Conservation (phyloP, 23 tunicate species). For the Halocynthia roretzi region DNA sequence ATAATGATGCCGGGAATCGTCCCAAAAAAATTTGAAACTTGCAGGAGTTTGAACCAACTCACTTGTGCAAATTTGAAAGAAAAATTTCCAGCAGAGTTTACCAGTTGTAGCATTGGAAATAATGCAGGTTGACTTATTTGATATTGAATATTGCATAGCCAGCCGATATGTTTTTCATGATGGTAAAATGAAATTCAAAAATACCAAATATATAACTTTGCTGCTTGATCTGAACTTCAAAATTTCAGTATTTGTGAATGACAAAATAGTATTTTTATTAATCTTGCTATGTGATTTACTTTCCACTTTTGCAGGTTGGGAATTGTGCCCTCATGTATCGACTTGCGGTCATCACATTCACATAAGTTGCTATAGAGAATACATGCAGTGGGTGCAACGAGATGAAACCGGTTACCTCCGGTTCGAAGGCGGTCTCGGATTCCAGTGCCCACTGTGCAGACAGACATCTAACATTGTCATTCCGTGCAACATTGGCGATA, state of each 20-base stretch:
- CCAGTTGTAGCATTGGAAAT: not conserved
- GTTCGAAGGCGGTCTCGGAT: slow-evolving; percentile 25
- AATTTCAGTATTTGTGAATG: not conserved
- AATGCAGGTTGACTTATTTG: not conserved
- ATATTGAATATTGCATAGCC: not conserved
- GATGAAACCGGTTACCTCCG: slow-evolving; percentile 36
- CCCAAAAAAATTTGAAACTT: not conserved
- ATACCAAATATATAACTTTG: not conserved
- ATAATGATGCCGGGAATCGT: not conserved
- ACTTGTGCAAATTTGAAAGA: slow-evolving; percentile 1
- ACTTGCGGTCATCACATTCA: slow-evolving; percentile 91
- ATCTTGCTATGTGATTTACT: not conserved
- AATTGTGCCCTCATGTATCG: slow-evolving; percentile 45
- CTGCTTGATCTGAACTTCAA: not conserved
- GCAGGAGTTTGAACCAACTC: not conserved
- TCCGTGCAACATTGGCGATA: slow-evolving; percentile 32
- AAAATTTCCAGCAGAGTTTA: slow-evolving; percentile 5
- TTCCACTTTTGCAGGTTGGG: slow-evolving; percentile 14
- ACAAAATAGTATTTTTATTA: not conserved
- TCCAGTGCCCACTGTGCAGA: slow-evolving; percentile 81
- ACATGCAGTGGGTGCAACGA: slow-evolving; percentile 44
- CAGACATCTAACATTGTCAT: slow-evolving; percentile 65
- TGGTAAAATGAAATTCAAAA: not conserved
- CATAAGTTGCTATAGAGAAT: slow-evolving; percentile 45
- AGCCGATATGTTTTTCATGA: not conserved